These are phyloP conservation scores for Encarsia formosa DNA, from an alignment of 2,888 invertebrate genomes.

Conservation along the genomic window DNA sequence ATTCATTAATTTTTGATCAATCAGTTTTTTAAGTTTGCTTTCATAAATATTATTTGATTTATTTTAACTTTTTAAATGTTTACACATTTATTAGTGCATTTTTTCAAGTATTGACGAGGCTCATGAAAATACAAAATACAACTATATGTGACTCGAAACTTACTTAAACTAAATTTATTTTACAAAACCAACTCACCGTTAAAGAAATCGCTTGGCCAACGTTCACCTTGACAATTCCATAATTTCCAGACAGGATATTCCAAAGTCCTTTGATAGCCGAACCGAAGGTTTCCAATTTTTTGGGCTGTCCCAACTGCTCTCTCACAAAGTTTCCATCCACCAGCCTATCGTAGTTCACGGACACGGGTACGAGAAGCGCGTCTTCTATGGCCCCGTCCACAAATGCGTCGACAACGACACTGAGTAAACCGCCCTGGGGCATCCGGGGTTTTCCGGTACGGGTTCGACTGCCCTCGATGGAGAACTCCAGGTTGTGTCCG, in stretches of 20 bases:
- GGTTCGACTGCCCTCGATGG: constrained; percentile 91
- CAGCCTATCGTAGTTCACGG: constrained; percentile 89
- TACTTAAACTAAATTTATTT: no score
- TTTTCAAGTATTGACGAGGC: no score
- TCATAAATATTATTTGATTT: no score
- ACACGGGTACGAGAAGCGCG: constrained; percentile 86
- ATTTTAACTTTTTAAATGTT: no score
- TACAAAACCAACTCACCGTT: no score
- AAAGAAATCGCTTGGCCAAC: constrained; percentile 92
- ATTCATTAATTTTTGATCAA: no score
- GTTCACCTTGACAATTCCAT: constrained; percentile 85
- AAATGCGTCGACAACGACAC: constrained; percentile 89
- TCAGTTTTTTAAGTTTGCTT: no score
- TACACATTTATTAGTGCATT: no score
- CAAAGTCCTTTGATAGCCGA: constrained; percentile 80
- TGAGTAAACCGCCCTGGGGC: constrained; percentile 90
- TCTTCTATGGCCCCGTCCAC: constrained; percentile 86
- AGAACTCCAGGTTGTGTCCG: constrained; percentile 91
- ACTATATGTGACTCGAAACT: no score
- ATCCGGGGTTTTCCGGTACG: constrained; percentile 85
- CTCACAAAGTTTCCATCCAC: constrained; percentile 91
- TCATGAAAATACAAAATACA: no score
- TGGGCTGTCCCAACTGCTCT: constrained; percentile 87
- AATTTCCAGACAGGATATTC: constrained; percentile 79
- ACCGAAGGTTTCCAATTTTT: constrained; percentile 83